Evolutionary conservation across 2,888 invertebrate species (phyloP), one percentile per base, ranked within the genome.

Genomic region (Deilephila porcellus): DNA sequence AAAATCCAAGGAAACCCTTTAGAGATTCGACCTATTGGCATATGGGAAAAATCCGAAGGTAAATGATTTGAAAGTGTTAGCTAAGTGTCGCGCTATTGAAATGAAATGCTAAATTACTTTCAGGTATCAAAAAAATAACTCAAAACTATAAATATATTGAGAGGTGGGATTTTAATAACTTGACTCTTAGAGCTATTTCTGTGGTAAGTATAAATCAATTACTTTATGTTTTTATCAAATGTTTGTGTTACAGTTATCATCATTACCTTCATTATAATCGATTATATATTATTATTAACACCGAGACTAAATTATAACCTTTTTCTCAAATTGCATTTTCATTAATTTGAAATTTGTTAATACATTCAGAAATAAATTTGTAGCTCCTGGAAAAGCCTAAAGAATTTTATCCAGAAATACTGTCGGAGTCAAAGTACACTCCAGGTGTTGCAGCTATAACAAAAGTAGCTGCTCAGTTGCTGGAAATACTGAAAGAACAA

Each of bases 141-240:
- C 81, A 82, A 73, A 84, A 85, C n/a, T 93, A 87, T 82, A 93
- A 92, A 81, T 93, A 93, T 80, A 91, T 92, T 80, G 81, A 86
- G 73, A 90, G 93, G 19, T 93, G 93, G 93, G 78, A 93, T 84
- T 93, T 93, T 77, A 88, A 91, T 78, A 93, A 93, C 77, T 86
- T 93, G 77, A 92, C 93, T 60, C 83, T 93, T 63, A 86, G 93
- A 60, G 92, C 93, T 3, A 84, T 93, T 74, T 86, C 92, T 20
- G 92, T 92, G 86, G 92, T 91, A 71, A 79, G 89, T 79, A 4
- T 25, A 14, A 37, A 14, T 64, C 4, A 0, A n/a, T 37, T 34
- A 6, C 2, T 29, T 14, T 29, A 19, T 45, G 11, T 3, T 45
- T 45, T 45, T 1, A 45, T 45, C 14, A 45, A 45, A 11, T 14